Base-by-base conservation (phyloP, 2,888 invertebrate genomes). In the Drosophila bunnanda region DNA sequence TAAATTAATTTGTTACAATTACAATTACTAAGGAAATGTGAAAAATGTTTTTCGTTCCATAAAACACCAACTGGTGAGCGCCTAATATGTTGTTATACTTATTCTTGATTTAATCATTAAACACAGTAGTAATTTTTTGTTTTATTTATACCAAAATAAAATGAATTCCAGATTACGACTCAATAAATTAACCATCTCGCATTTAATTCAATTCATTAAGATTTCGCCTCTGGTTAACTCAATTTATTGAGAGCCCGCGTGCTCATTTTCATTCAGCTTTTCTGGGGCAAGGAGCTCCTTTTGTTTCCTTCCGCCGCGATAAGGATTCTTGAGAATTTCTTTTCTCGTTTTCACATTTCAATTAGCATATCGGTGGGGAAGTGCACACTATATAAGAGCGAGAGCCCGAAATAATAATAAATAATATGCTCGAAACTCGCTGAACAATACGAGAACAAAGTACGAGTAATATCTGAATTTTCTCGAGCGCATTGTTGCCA, bases 401-500 rank as follows among this genome's bases (percentile, higher is more conserved):
- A 74, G 34, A n/a, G 36, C 46, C 25, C 39, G 55, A 65, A 55
- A 53, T 64, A 73, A 70, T 56, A 70, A 61, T 73, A 71, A 73
- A 75, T 75, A 73, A 75, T 67, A 50, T 59, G 69, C 43, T 28
- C 15, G 54, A 36, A 43, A 50, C 48, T 39, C 75, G 75, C 48
- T 56, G 60, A 68, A 68, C 70, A 86, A 80, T 76, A 78, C 67
- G 50, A 64, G 43, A 66, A 44, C 50, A 57, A 75, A 75, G 72
- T 59, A 39, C 59, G n/a, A 59, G 59, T 67, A 72, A 72, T 72
- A 82, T 78, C 72, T 62, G 80, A 61, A 68, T 77, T 67, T 69
- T 66, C 78, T 78, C 69, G 64, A 86, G 81, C 80, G 82, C 83
- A 82, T 88, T 88, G 87, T 84, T 87, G 82, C 43, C 73, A 70